These are phyloP conservation scores for Epinephelus lanceolatus DNA, from an alignment of 2,113 vertebrate genomes.

Conservation along the genomic window DNA sequence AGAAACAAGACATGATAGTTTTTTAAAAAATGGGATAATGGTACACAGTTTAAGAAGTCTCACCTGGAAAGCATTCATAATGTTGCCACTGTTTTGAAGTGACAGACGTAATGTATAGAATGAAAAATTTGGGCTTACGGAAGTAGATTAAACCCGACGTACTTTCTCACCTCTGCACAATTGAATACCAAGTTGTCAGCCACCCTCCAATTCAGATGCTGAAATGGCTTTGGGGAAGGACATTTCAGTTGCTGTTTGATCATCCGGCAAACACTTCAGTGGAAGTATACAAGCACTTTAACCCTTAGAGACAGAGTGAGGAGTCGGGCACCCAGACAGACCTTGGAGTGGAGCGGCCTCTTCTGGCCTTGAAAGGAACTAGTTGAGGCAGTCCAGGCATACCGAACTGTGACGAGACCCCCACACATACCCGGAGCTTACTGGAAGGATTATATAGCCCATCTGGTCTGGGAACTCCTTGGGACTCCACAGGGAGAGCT, in stretches of 20 bases:
- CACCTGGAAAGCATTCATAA: not conserved
- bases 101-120: not conserved
- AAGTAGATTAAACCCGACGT: not conserved
- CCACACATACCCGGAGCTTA: not conserved
- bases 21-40: not conserved
- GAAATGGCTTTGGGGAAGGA: not conserved
- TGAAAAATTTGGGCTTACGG: not conserved
- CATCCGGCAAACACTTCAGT: not conserved
- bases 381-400: not conserved
- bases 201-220: too few relatives aligned
- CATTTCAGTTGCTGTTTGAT: not conserved
- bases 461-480: not conserved
- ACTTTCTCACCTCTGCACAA: not conserved
- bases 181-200: not conserved
- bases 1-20: not conserved
- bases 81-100: not conserved
- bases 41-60: not conserved
- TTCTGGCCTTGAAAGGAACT: not conserved
- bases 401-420: not conserved
- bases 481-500: conserved; percentile 1
- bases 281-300: not conserved
- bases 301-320: not conserved
- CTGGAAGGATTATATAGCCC: conserved; percentile 9
- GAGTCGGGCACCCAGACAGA: not conserved
- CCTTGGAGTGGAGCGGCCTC: not conserved